Evolutionary conservation across 2,888 invertebrate genomes (phyloP).

Genomic region (Mycalesis mineus): DNA sequence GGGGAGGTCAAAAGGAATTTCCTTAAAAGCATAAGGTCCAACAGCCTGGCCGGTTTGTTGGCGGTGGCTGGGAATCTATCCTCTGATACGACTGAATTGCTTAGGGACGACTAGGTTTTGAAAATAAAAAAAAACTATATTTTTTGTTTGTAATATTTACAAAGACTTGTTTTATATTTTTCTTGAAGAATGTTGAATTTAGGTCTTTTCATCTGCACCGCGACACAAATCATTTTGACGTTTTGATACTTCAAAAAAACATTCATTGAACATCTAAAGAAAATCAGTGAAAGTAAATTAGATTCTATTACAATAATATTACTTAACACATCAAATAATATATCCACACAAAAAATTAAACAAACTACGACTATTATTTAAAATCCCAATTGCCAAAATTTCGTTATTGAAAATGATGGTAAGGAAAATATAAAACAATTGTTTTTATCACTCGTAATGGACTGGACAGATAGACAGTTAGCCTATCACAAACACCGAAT

Average conservation of each 20-base stretch:
- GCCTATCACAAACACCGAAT: neutral
- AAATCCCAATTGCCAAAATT: too few species aligned
- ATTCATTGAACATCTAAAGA: too few species aligned
- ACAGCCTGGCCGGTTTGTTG: constrained; percentile 55
- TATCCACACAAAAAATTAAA: too few species aligned
- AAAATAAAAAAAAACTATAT: neutral
- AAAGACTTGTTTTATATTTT: neutral
- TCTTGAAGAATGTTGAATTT: too few species aligned
- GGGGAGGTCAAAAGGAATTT: constrained; percentile 48
- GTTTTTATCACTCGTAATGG: neutral
- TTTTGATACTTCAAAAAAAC: too few species aligned
- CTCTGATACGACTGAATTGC: constrained; percentile 57
- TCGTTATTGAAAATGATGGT: neutral
- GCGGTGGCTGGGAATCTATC: constrained; percentile 45
- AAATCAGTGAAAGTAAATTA: too few species aligned
- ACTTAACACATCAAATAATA: too few species aligned
- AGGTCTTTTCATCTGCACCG: too few species aligned
- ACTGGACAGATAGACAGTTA: neutral
- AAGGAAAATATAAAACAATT: neutral
- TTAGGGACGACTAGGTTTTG: constrained; percentile 49
- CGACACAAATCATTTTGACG: too few species aligned
- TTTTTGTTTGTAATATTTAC: neutral
- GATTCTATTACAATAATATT: too few species aligned
- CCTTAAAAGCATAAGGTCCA: constrained; percentile 56
- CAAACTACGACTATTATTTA: too few species aligned